Percentiles rank a stretch among this genome's conserved stretches.
These are phyloP conservation scores for Madoqua kirkii DNA, from an alignment of 2,113 vertebrate genomes.

Conservation along the genomic window DNA sequence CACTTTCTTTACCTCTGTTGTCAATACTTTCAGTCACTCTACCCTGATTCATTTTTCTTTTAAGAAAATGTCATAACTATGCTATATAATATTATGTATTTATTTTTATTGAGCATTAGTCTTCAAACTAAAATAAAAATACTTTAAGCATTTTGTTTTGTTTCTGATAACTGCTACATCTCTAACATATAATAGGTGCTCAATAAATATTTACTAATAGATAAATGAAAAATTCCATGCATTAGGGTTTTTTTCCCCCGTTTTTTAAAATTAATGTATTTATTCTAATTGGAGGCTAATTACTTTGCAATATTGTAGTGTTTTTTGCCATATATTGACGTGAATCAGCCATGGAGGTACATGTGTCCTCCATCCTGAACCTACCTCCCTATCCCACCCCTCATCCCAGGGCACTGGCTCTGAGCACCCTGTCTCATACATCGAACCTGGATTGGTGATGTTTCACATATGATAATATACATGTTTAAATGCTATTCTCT, in stretches of 20 bases:
- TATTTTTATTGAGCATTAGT: neutral
- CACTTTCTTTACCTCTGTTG: neutral
- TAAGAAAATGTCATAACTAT: neutral
- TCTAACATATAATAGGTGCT: neutral
- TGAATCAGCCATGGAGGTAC: neutral
- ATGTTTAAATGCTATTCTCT: neutral
- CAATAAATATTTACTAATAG: neutral
- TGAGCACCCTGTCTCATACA: neutral
- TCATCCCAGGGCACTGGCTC: neutral
- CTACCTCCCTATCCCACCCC: neutral
- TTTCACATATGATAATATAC: neutral
- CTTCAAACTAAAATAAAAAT: neutral
- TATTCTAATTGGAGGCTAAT: neutral
- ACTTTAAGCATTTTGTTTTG: neutral
- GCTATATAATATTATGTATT: neutral
- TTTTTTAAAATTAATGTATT: neutral
- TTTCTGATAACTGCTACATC: neutral
- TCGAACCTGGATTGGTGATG: neutral
- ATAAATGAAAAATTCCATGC: neutral
- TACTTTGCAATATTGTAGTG: neutral
- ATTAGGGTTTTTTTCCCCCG: too few relatives aligned
- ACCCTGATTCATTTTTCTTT: neutral
- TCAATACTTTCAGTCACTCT: neutral
- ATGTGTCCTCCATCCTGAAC: neutral
- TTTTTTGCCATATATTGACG: neutral